phyloP scores from a whole-genome alignment of 2,888 invertebrate genomes.

The Hydrotaea cyrtoneurina region DNA sequence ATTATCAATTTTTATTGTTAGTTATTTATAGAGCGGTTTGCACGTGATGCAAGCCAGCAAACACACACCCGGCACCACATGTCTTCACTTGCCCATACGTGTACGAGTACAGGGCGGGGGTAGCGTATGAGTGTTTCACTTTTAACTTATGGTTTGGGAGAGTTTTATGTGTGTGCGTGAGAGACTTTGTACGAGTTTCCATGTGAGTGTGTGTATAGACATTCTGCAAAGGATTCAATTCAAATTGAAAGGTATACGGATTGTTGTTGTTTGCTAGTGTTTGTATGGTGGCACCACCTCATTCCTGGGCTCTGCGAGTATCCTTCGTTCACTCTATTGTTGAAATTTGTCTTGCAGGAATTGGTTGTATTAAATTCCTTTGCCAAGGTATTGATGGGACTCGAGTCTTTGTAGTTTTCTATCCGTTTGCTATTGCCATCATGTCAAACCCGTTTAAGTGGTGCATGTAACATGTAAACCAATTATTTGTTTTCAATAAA shows the following conservation, averaged over 20 bases:
- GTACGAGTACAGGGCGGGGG: too few species aligned
- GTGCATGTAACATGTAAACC: background rate
- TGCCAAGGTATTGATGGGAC: background rate
- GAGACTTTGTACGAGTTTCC: background rate
- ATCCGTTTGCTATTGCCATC: background rate
- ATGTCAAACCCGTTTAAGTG: constrained; percentile 24
- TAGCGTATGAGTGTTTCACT: background rate
- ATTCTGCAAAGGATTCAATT: constrained; percentile 8
- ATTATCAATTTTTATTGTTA: constrained; percentile 44
- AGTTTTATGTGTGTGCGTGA: background rate
- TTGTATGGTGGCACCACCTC: too few species aligned
- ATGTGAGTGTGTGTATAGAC: background rate
- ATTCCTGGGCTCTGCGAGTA: background rate
- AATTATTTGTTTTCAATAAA: constrained; percentile 18
- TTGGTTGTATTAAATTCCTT: background rate
- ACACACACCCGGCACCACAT: background rate
- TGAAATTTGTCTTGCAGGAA: constrained; percentile 1
- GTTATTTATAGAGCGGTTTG: constrained; percentile 42
- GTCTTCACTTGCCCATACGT: background rate
- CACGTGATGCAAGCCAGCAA: constrained; percentile 31
- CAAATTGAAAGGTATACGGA: background rate
- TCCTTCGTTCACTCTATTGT: background rate
- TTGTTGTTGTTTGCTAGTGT: background rate
- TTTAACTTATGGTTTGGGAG: constrained; percentile 13
- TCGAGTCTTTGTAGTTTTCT: background rate